phyloP scores from a whole-genome alignment of 64 coral and sea anemone species.

The Montipora cactus region DNA sequence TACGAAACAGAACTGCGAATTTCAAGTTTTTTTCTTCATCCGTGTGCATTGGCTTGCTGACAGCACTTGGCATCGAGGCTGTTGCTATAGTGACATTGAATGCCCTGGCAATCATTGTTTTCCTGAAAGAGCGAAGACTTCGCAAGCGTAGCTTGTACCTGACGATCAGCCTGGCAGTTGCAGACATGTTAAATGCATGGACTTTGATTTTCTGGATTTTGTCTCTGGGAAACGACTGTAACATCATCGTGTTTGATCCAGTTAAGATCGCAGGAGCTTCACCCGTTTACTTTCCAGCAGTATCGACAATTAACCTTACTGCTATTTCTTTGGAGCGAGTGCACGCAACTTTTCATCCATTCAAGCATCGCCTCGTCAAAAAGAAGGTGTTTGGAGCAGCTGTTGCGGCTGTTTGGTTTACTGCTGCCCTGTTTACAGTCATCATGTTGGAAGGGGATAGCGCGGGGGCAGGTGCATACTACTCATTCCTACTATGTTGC shows the following conservation, averaged over 20 bases:
- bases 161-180: not conserved
- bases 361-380: not conserved
- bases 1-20: too few relatives aligned
- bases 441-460: too few relatives aligned
- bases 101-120: too few relatives aligned
- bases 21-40: not conserved
- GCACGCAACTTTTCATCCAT: not conserved
- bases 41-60: not conserved
- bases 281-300: not conserved
- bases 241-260: not conserved
- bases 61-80: not conserved
- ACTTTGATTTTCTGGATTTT: too few relatives aligned
- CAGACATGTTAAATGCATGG: not conserved
- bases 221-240: not conserved
- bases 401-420: not conserved
- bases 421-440: not conserved
- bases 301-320: not conserved
- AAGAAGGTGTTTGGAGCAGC: not conserved
- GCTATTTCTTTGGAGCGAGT: not conserved
- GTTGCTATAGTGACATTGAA: not conserved
- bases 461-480: too few relatives aligned
- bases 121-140: too few relatives aligned
- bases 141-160: too few relatives aligned
- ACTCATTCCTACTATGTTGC: too few relatives aligned
- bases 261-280: not conserved